A percentile compares a stretch with the other conserved stretches of the same genome.
These are phyloP conservation scores for Pimephales promelas DNA, from an alignment of 2,113 vertebrate genomes.

Conservation along the genomic window DNA sequence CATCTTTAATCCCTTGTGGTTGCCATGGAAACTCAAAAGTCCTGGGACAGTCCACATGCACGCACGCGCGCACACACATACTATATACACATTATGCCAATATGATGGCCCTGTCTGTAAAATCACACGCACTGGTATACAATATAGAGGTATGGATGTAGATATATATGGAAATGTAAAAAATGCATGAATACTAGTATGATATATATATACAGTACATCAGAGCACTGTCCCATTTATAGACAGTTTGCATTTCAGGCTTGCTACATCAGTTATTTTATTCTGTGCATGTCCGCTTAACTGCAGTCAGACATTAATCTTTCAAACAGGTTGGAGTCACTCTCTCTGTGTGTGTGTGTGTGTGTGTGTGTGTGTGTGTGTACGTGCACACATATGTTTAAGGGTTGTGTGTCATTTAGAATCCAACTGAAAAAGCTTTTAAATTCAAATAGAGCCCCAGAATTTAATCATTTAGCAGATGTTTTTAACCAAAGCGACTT, in stretches of 20 bases:
- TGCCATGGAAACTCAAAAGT: slow-evolving; percentile 24
- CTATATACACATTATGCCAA: neutral
- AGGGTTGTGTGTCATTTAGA: too few relatives aligned
- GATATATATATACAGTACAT: neutral
- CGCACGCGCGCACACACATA: neutral
- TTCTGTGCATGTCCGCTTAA: neutral
- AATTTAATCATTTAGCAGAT: too few relatives aligned
- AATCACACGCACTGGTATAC: neutral
- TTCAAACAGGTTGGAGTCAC: neutral
- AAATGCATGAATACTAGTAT: neutral
- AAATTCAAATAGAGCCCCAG: too few relatives aligned
- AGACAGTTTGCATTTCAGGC: neutral
- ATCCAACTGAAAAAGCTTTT: too few relatives aligned
- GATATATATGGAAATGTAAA: neutral
- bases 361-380: too few relatives aligned
- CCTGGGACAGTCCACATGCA: neutral
- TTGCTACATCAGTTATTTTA: neutral
- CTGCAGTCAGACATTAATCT: neutral
- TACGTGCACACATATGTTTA: too few relatives aligned
- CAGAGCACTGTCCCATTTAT: neutral
- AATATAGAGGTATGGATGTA: neutral
- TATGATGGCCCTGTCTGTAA: neutral
- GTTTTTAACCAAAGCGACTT: too few relatives aligned
- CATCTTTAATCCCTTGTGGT: slow-evolving; percentile 21
- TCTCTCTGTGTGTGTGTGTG: too few relatives aligned